Percentiles rank a stretch among this genome's conserved stretches.
phyloP scores from a whole-genome alignment of 2,797 vertebrate genomes.

The Loris lydekkerianus region DNA sequence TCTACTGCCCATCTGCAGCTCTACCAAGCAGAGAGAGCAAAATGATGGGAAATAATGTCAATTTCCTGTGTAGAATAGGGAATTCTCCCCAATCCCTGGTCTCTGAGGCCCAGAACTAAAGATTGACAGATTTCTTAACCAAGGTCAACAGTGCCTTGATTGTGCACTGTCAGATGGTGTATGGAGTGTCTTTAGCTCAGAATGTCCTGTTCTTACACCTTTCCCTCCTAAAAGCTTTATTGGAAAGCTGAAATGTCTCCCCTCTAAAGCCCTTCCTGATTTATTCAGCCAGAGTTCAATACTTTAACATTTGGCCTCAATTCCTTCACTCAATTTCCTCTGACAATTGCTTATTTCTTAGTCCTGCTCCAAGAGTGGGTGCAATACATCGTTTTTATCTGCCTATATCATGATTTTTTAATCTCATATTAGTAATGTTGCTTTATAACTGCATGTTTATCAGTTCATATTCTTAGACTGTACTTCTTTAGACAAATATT shows the following conservation, averaged over 20 bases:
- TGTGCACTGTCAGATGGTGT: neutral
- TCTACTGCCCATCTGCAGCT: neutral
- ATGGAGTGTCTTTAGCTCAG: neutral
- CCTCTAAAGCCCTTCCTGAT: neutral
- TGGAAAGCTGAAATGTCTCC: neutral
- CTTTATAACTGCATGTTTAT: conserved; percentile 17
- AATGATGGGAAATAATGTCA: neutral
- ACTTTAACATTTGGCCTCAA: neutral
- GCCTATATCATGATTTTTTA: conserved; percentile 14
- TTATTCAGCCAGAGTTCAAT: neutral
- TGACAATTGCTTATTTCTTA: neutral
- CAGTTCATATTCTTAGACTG: neutral
- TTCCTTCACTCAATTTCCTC: neutral
- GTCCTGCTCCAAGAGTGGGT: neutral
- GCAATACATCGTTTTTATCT: neutral
- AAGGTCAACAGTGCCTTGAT: neutral
- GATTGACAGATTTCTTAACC: neutral
- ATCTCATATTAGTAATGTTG: neutral
- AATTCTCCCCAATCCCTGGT: neutral
- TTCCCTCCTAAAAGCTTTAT: neutral
- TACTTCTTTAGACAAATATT: neutral
- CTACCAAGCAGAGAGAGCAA: neutral
- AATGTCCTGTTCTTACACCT: neutral
- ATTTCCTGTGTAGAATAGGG: neutral
- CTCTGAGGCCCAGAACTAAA: neutral